phyloP scores from a whole-genome alignment of 2,797 vertebrate species.

The Hozukius guyotensis region DNA sequence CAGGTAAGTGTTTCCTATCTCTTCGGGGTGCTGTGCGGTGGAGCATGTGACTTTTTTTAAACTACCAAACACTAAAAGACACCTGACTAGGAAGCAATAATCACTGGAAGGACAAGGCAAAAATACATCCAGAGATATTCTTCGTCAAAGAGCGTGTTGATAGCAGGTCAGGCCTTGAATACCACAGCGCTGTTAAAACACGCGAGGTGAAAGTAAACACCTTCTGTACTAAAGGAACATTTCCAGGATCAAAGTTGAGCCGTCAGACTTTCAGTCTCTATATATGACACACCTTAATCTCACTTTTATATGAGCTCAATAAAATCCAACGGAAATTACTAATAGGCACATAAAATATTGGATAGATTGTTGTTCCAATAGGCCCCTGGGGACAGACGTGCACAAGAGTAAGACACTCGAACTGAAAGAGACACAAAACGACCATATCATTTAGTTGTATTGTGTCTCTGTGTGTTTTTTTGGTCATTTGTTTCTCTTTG shows the following conservation, averaged over 20 bases:
- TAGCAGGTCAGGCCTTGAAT: slow-evolving; percentile 39
- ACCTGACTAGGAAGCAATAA: slow-evolving; percentile 59
- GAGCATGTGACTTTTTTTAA: slow-evolving; percentile 47
- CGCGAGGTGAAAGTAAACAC: slow-evolving; percentile 26
- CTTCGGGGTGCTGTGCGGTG: slow-evolving; percentile 1
- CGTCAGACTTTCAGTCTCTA: not conserved
- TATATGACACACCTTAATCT: not conserved
- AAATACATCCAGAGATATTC: slow-evolving; percentile 71
- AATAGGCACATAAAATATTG: slow-evolving; percentile 1
- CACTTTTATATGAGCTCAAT: not conserved
- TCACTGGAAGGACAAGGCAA: slow-evolving; percentile 62
- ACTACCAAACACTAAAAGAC: slow-evolving; percentile 34
- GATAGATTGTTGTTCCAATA: not conserved
- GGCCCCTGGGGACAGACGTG: not conserved
- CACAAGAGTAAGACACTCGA: not conserved
- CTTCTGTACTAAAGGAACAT: not conserved
- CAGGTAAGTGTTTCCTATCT: slow-evolving; percentile 33
- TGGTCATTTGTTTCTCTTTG: not conserved
- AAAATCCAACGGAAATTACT: not conserved
- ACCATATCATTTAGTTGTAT: not conserved
- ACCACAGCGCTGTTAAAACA: not conserved
- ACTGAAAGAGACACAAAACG: not conserved
- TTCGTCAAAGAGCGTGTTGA: slow-evolving; percentile 43
- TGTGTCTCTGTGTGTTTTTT: not conserved
- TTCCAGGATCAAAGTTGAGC: not conserved